These are phyloP conservation scores for Cinclus mexicanus DNA, from an alignment of 2,113 vertebrate species.

Conservation along the genomic window DNA sequence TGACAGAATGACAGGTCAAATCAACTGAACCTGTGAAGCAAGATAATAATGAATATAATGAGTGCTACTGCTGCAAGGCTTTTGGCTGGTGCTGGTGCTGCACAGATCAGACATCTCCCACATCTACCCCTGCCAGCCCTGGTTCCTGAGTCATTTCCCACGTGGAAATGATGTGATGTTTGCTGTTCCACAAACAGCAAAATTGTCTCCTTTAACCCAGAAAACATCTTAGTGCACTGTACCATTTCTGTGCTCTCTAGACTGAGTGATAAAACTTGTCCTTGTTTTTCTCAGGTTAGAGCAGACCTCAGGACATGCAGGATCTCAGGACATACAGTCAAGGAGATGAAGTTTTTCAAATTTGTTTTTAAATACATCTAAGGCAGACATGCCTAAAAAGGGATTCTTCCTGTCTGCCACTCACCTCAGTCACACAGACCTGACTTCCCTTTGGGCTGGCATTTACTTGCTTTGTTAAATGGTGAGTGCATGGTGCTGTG, in stretches of 20 bases:
- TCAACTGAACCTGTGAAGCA: neutral
- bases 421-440: neutral
- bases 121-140: neutral
- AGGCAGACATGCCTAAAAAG: neutral
- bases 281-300: neutral
- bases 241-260: neutral
- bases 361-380: neutral
- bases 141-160: neutral
- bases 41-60: neutral
- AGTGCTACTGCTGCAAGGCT: neutral
- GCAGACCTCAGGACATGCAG: neutral
- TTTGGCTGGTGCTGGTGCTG: neutral
- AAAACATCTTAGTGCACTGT: neutral
- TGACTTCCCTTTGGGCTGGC: neutral
- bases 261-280: neutral
- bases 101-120: neutral
- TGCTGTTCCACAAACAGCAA: neutral
- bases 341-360: neutral
- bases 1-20: conserved; percentile 5
- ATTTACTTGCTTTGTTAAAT: neutral
- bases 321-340: neutral
- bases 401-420: neutral
- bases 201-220: neutral
- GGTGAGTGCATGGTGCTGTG: neutral
- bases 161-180: neutral